These are phyloP conservation scores for Timema podura DNA, from an alignment of 2,888 invertebrate genomes.

Conservation along the genomic window DNA sequence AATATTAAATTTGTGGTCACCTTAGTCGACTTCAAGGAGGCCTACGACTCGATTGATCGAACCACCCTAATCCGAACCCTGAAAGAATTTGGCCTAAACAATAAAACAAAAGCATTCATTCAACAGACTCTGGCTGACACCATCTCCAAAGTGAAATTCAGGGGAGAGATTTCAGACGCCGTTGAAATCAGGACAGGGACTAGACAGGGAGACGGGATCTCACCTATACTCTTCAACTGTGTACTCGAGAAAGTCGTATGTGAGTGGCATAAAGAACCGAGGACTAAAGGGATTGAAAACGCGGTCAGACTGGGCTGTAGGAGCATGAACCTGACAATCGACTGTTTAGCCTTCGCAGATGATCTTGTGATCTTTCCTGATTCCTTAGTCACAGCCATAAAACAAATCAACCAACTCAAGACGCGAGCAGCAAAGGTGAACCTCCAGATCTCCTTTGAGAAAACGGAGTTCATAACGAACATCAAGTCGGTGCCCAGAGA, in stretches of 20 bases:
- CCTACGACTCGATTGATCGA: constrained; percentile 7
- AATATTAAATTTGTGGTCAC: constrained; percentile 9
- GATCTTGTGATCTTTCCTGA: constrained; percentile 10
- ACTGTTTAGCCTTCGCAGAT: constrained; percentile 14
- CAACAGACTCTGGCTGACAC: neutral
- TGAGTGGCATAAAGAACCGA: constrained; percentile 5
- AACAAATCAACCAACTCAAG: constrained; percentile 12
- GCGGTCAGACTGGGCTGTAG: constrained; percentile 14
- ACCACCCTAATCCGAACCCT: neutral
- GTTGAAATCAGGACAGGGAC: no score
- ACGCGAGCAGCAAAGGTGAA: neutral
- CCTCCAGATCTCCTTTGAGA: neutral
- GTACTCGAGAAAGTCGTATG: constrained; percentile 12
- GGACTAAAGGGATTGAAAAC: constrained; percentile 7
- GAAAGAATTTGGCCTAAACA: constrained; percentile 11
- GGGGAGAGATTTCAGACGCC: neutral
- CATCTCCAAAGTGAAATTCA: constrained; percentile 4
- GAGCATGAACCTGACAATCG: constrained; percentile 30
- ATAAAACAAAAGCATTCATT: constrained; percentile 15
- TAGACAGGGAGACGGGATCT: constrained; percentile 16
- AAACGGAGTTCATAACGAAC: neutral
- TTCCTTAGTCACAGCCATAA: neutral
- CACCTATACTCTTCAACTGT: neutral
- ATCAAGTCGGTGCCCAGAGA: no score
- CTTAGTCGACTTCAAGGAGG: constrained; percentile 11